Base-by-base conservation (phyloP, 2,113 vertebrate genomes). In the Mormyrus iriodes region DNA sequence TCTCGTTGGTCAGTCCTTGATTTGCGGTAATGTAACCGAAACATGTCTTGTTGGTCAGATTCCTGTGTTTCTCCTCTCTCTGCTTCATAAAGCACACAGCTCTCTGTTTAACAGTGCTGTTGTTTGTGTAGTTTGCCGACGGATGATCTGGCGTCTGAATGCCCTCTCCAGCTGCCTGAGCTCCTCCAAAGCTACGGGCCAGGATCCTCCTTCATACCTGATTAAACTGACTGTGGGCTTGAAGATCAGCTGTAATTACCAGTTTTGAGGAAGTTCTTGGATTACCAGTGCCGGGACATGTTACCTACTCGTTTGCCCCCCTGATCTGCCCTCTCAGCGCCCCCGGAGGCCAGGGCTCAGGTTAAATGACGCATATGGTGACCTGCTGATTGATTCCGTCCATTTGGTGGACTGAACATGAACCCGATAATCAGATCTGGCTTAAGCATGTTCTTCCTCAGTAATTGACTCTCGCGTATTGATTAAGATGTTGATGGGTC, bases 381-480 rank as follows among this genome's bases (percentile, higher is more conserved):
- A 95, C 51, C 0, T 96, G 97, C 98, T 95, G 97, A 98, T 98
- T 95, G 97, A 98, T 98, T 96, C 93, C 94, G 94, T 93, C 95
- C 96, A 96, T 97, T 97, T 97, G 95, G 95, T 96, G 94, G 96
- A 97, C 95, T 96, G 96, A 97, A 97, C 93, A 94, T 96, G 96
- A 97, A 97, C 96, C 95, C 97, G 96, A 97, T 97, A 97, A 98
- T 97, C 95, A 96, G 96, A 97, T 96, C 96, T 96, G 96, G 96
- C 97, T 96, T 97, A 97, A 98, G 96, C 96, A 96, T 94, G 94
- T 93, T 92, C 96, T 97, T 98, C 96, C 96, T 96, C 92, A 90
- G 97, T 98, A 98, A 98, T 96, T 98, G 97, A 98, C 97, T 99
- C 97, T 97, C 46, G 90, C 94, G 96, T 98, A 98, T 99, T 98